Base-by-base conservation (phyloP, 2,888 invertebrate genomes). In the Noctua pronuba region DNA sequence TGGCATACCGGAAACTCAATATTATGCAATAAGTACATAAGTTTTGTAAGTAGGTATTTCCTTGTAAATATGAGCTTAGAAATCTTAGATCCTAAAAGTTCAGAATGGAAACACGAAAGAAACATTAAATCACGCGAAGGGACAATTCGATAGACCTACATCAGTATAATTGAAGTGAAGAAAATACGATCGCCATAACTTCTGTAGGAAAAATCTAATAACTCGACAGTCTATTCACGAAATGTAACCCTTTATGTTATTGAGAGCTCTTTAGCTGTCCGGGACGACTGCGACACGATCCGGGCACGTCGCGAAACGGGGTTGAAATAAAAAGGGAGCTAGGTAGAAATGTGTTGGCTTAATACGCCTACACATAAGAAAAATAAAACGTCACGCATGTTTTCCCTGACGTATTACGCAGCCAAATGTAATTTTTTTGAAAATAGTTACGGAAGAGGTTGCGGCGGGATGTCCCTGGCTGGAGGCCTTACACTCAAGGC, bases 121-220 rank as follows among this genome's bases (percentile, higher is more conserved):
- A 60, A 75, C 64, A 79, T 84, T 78, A 86, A 77, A 80, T 86
- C 67, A 85, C 62, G 38, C 60, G 52, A 65, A 83, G 85, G 80
- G 80, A 77, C 79, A 85, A 81, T 79, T 73, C 75, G 46, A 86
- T 83, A 75, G 86, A 78, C 85, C 74, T 70, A 80, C 52, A 52
- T 75, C 85, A 79, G 65, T 81, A 79, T 79, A 87, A 87, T 87
- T 81, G 85, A 80, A 81, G 66, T 66, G 55, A 74, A 80, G 75
- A 73, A 85, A 84, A 80, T 79, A 83, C 80, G 88, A 60, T 60
- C 64, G 64, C 78, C 79, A 77, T 88, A 88, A 89, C 83, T 89
- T 84, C 35, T 76, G 70, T 46, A 80, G 58, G 79, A 75, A 88
- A 88, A 89, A 82, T 86, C 83, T 89, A 89, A 88, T 88, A 88